Percentiles rank a stretch among this genome's conserved stretches.
phyloP scores from a whole-genome alignment of 2,113 vertebrate genomes.

The Sander vitreus region DNA sequence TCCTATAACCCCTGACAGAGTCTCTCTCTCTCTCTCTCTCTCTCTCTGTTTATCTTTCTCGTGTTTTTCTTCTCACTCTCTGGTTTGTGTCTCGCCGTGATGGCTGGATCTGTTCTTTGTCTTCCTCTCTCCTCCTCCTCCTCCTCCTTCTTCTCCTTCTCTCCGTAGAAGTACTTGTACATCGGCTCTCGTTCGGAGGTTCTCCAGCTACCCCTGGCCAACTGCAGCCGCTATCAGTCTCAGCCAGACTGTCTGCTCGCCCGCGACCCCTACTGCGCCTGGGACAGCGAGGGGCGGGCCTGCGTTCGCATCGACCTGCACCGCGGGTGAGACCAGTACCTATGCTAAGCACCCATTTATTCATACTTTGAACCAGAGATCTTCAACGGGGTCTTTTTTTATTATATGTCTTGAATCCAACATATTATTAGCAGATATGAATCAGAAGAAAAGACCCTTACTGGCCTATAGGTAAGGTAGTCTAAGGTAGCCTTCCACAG shows the following conservation, averaged over 20 bases:
- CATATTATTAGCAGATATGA: no score
- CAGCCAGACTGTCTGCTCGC: conserved; percentile 94
- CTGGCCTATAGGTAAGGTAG: no score
- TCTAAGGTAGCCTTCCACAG: no score
- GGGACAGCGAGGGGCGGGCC: conserved; percentile 90
- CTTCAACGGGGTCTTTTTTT: no score
- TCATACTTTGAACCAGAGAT: not conserved
- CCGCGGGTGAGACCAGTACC: conserved; percentile 83
- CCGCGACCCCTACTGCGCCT: conserved; percentile 95
- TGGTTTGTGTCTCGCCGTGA: conserved; percentile 50
- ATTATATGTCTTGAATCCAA: no score
- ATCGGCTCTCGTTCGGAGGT: conserved; percentile 92
- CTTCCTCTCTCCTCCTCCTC: conserved; percentile 14
- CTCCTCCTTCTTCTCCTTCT: not conserved
- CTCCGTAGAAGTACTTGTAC: conserved; percentile 91
- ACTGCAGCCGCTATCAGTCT: conserved; percentile 92
- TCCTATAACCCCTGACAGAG: conserved; percentile 66
- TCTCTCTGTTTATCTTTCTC: conserved; percentile 65
- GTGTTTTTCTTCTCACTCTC: conserved; percentile 50
- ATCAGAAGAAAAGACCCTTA: no score
- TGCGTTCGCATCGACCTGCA: conserved; percentile 88
- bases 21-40: conserved; percentile 32
- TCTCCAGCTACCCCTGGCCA: conserved; percentile 91
- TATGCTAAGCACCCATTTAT: not conserved
- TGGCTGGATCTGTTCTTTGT: conserved; percentile 48